Base-by-base conservation (phyloP, 2,888 invertebrate species). In the Drosophila dives region DNA sequence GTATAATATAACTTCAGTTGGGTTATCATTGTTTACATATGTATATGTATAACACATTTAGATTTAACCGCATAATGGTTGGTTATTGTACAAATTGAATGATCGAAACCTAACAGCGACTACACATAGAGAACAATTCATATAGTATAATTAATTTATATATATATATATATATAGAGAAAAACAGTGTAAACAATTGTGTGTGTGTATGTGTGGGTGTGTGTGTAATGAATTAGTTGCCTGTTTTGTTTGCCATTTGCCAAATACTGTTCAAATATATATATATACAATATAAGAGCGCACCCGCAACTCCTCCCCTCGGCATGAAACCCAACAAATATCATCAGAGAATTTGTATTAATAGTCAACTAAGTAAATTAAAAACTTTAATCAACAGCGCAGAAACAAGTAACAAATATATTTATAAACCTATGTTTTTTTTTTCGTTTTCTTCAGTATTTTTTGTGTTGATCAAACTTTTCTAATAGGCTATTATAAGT, bases 51-150 rank as follows among this genome's bases (percentile, higher is more conserved):
- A 78, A 73, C 65, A 81, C 64, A 66, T 59, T 71, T 51, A 59
- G 59, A 64, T 67, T 42, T 48, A 45, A 29, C 38, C 68, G 68
- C 51, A 74, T 75, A 64, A 64, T 71, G 62, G 56, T 75, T 53
- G 72, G 66, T 77, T 75, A 77, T 77, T 75, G 76, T 77, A 59
- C 49, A 64, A 75, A 56, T 56, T 23, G 56, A 66, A 54, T 56
- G 59, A 71, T 77, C 51, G 76, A 77, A 75, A 80, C 80, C 77
- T 77, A 77, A 77, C 76, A 79, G 75, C 76, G 66, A 74, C 89
- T 88, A 85, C 86, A 88, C 88, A 88, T 85, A 74, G 80, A 83
- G 88, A 84, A 84, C 88, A 88, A 77, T 82, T 58, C 58, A 76
- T 75, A 76, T 71, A 64, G 33, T 15, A 29, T 29, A 29, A 29